phyloP scores from a whole-genome alignment of 2,797 vertebrate genomes.

The Parambassis ranga region DNA sequence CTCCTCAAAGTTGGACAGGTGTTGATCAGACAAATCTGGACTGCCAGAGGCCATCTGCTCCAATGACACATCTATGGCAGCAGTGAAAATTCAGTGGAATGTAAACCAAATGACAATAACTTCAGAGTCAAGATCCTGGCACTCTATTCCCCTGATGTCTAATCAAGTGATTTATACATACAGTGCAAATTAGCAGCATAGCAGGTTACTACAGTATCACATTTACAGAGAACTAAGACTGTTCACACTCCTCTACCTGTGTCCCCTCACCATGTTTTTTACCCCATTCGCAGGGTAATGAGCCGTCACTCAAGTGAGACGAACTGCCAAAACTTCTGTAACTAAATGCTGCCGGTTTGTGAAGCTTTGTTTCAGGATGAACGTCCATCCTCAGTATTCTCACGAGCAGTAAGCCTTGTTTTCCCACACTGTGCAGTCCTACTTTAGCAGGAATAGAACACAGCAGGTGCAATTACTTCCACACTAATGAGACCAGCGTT shows the following conservation, averaged over 20 bases:
- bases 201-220: not conserved
- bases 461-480: slow-evolving; percentile 35
- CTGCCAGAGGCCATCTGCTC: slow-evolving; percentile 82
- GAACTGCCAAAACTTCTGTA: slow-evolving; percentile 86
- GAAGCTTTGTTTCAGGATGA: slow-evolving; percentile 78
- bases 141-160: not conserved
- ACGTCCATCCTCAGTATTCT: slow-evolving; percentile 35
- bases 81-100: not conserved
- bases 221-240: too few species aligned
- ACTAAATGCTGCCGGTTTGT: slow-evolving; percentile 76
- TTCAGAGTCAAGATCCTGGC: too few species aligned
- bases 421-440: not conserved
- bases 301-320: slow-evolving; percentile 75
- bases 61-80: slow-evolving; percentile 76
- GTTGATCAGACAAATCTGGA: slow-evolving; percentile 76
- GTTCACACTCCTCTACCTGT: slow-evolving; percentile 51
- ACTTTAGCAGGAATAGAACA: not conserved
- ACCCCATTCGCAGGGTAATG: slow-evolving; percentile 54
- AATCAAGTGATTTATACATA: slow-evolving; percentile 6
- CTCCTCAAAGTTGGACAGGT: slow-evolving; percentile 70
- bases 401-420: not conserved
- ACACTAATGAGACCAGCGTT: slow-evolving; percentile 43
- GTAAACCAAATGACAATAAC: not conserved
- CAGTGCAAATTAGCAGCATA: not conserved
- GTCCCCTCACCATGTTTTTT: slow-evolving; percentile 77